phyloP scores from a whole-genome alignment of 2,113 vertebrate genomes.

The Embiotoca jacksoni region DNA sequence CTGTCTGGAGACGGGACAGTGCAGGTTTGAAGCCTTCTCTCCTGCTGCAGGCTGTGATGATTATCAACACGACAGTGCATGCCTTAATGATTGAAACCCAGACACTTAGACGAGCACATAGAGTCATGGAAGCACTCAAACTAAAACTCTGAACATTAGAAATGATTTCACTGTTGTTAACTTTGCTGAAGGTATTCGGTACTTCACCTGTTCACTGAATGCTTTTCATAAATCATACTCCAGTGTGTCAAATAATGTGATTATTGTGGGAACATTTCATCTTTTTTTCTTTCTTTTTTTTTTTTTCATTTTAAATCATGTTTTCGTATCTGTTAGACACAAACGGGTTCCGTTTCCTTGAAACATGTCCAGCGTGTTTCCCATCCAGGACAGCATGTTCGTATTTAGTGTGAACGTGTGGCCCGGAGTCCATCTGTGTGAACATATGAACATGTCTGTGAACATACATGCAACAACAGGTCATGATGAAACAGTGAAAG shows the following conservation, averaged over 20 bases:
- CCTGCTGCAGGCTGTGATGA: constrained; percentile 62
- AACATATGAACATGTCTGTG: no score
- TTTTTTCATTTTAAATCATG: no score
- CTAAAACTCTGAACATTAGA: background rate
- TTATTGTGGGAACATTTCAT: no score
- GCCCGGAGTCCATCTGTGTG: no score
- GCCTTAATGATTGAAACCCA: constrained; percentile 45
- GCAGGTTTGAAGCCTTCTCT: constrained; percentile 38
- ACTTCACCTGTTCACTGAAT: background rate
- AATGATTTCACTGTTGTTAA: background rate
- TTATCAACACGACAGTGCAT: constrained; percentile 68
- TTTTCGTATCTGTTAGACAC: no score
- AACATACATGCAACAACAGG: no score
- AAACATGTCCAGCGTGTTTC: no score
- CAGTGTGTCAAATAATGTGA: background rate
- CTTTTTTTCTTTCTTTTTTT: no score
- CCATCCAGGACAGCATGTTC: no score
- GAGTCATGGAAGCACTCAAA: constrained; percentile 15
- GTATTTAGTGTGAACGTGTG: no score
- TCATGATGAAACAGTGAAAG: no score
- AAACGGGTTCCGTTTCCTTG: no score
- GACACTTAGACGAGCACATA: constrained; percentile 14
- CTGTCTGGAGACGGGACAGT: constrained; percentile 41
- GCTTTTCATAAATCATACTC: background rate
- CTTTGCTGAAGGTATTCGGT: background rate